These are phyloP conservation scores for Micoletzkya japonica DNA, from an alignment of 2,888 invertebrate genomes.

Conservation along the genomic window DNA sequence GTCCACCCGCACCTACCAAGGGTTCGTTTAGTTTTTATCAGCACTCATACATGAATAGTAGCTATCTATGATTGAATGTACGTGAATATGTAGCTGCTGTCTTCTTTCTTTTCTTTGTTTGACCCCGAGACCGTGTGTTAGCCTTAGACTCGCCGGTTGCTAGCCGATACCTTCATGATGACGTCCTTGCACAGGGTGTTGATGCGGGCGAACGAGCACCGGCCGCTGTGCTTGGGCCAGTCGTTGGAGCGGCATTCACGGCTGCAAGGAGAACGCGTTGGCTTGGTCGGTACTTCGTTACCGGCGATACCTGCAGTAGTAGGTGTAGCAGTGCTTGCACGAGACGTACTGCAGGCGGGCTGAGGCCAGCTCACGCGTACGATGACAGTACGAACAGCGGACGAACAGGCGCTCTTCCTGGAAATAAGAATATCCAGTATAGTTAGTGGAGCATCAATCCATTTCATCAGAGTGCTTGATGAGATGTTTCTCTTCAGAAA, in stretches of 20 bases:
- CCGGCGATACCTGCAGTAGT: conserved; percentile 75
- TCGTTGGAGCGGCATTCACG: conserved; percentile 85
- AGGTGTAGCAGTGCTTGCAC: conserved; percentile 91
- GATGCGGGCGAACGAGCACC: conserved; percentile 86
- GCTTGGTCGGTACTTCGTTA: background rate
- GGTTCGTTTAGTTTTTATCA: background rate
- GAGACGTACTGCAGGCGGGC: conserved; percentile 82
- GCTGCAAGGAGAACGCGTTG: background rate
- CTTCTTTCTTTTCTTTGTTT: too few species aligned
- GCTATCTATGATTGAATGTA: too few species aligned
- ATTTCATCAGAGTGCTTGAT: background rate
- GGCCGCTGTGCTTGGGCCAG: conserved; percentile 82
- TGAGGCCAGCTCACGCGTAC: conserved; percentile 70
- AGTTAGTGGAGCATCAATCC: too few species aligned
- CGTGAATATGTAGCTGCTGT: too few species aligned
- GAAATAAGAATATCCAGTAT: too few species aligned
- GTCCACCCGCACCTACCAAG: conserved; percentile 65
- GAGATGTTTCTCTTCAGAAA: background rate
- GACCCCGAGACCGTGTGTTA: too few species aligned
- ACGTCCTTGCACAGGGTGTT: conserved; percentile 81
- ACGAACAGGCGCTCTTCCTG: conserved; percentile 51
- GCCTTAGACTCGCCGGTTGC: too few species aligned
- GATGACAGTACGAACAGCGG: conserved; percentile 63
- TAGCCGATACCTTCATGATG: conserved; percentile 65
- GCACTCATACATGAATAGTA: background rate